A percentile compares a stretch with the other conserved stretches of the same genome.
These are phyloP conservation scores for Etheostoma perlongum DNA, from an alignment of 2,797 vertebrate species.

Conservation along the genomic window DNA sequence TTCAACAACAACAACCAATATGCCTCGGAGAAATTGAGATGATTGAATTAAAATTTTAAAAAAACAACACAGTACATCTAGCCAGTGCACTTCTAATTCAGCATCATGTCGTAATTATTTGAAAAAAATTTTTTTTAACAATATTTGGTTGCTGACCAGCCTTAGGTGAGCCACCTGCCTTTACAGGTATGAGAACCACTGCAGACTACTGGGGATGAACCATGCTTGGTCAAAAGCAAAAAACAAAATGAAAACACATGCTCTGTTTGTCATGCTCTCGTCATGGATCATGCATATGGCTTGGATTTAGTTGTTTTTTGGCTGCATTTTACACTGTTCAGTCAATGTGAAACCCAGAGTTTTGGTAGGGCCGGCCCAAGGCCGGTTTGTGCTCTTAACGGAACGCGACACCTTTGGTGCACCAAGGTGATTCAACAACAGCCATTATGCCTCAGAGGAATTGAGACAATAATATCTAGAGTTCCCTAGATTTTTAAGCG, in stretches of 20 bases:
- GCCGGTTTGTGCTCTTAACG: no score
- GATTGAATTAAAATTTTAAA: not conserved
- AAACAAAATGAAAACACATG: constrained; percentile 2
- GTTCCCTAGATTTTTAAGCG: not conserved
- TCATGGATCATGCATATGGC: not conserved
- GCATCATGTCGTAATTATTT: no score
- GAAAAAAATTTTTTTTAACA: no score
- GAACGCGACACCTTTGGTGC: not conserved
- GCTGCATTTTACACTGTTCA: not conserved
- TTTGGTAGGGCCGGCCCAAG: not conserved
- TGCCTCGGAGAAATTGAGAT: not conserved
- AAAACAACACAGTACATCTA: no score
- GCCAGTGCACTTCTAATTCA: no score
- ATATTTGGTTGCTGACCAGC: no score
- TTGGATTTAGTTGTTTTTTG: not conserved
- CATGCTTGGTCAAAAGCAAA: not conserved
- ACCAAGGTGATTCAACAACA: not conserved
- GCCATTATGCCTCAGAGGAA: not conserved
- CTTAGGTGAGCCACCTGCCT: no score
- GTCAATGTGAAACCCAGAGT: not conserved
- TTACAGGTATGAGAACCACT: no score
- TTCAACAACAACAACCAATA: no score
- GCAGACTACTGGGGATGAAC: no score
- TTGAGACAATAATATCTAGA: not conserved
- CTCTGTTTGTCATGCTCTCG: not conserved